Evolutionary conservation across 2,888 invertebrate species (phyloP).

Genomic region (Rutpela maculata): DNA sequence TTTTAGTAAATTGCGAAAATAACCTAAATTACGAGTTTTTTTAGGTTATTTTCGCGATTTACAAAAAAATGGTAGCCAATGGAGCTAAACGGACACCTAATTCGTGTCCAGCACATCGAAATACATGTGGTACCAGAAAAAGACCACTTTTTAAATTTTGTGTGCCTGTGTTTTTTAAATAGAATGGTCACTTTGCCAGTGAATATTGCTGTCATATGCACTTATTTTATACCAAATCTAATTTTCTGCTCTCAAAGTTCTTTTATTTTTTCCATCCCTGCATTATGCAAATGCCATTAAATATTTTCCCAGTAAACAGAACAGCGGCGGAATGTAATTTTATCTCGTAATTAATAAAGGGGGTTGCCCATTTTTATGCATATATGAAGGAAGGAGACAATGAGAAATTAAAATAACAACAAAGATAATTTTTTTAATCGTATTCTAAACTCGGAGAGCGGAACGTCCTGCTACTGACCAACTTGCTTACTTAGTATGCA

Average conservation of each 20-base stretch:
- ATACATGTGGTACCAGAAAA: no score
- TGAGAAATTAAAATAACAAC: slow-evolving; percentile 71
- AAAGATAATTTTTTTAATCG: slow-evolving; percentile 69
- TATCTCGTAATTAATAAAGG: slow-evolving; percentile 58
- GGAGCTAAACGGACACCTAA: no score
- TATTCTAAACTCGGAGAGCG: slow-evolving; percentile 65
- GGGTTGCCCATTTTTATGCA: slow-evolving; percentile 59
- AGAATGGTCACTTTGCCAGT: no score
- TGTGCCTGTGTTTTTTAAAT: no score
- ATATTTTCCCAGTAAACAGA: slow-evolving; percentile 46
- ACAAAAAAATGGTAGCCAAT: no score
- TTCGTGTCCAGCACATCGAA: no score
- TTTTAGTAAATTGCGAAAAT: no score
- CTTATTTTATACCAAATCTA: slow-evolving; percentile 3
- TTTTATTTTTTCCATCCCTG: slow-evolving; percentile 24
- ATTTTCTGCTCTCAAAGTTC: not conserved
- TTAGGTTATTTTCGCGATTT: no score
- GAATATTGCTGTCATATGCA: not conserved
- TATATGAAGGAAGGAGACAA: slow-evolving; percentile 65
- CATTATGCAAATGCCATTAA: slow-evolving; percentile 49
- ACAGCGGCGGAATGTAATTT: slow-evolving; percentile 47
- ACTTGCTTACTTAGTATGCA: slow-evolving; percentile 61
- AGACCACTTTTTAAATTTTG: no score
- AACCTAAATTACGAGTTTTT: no score
- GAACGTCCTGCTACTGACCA: slow-evolving; percentile 66